Percentiles rank a stretch among this genome's conserved stretches.
phyloP scores from a whole-genome alignment of 1,140 invertebrate species.

The Halyomorpha halys region DNA sequence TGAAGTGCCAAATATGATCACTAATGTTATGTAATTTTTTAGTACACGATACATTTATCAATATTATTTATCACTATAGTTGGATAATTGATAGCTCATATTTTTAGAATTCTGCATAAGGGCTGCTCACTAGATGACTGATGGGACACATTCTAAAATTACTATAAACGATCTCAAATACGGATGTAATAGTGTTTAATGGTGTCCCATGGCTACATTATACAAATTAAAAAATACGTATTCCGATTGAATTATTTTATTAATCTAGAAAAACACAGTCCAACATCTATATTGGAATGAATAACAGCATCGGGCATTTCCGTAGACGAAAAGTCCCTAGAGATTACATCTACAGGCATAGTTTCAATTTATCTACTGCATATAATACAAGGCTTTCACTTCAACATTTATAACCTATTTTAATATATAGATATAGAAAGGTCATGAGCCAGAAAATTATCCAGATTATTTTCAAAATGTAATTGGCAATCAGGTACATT shows the following conservation, averaged over 20 bases:
- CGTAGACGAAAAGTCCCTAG: background rate
- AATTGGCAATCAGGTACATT: slow-evolving; percentile 9
- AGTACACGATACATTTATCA: too few relatives aligned
- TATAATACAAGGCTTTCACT: slow-evolving; percentile 7
- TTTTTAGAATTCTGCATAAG: slow-evolving; percentile 1
- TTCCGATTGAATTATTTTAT: slow-evolving; percentile 1
- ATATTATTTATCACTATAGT: background rate
- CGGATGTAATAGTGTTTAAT: slow-evolving; percentile 4
- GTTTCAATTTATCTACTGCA: background rate
- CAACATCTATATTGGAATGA: slow-evolving; percentile 10
- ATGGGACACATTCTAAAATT: slow-evolving; percentile 4
- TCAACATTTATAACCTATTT: slow-evolving; percentile 4
- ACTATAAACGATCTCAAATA: background rate
- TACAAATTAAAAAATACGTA: background rate
- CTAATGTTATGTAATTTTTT: too few relatives aligned
- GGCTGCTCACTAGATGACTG: slow-evolving; percentile 9
- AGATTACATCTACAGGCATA: slow-evolving; percentile 1
- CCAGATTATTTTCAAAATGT: slow-evolving; percentile 1
- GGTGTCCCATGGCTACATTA: background rate
- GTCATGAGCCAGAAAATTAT: slow-evolving; percentile 6
- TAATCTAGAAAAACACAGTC: slow-evolving; percentile 7
- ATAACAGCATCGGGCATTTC: slow-evolving; percentile 3
- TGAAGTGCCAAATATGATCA: too few relatives aligned
- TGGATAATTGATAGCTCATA: slow-evolving; percentile 14
- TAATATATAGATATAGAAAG: slow-evolving; percentile 2